Evolutionary conservation across 2,113 vertebrate genomes (phyloP), one percentile per base, ranked within the genome.

Genomic region (Aegithalos caudatus): DNA sequence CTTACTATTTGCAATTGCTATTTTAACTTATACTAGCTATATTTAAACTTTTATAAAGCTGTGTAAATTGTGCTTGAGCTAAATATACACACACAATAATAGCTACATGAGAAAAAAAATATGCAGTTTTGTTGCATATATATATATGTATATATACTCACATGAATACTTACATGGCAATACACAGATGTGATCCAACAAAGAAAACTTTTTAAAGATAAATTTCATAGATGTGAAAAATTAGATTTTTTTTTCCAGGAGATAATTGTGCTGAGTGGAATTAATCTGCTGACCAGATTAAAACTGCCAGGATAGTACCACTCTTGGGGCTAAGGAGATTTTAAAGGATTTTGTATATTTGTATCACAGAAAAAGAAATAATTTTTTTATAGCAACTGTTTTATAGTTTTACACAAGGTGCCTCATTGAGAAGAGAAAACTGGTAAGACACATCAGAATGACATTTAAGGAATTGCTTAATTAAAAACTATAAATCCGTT

Each of bases 71-170:
- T 4, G 1, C 11, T 64, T 73, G 25, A 64, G 64, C 15, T 56
- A 82, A 56, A 92, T 20, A 38, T 3, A 72, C n/a, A n/a, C 9
- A 22, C 4, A 51, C 19, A 47, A 24, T 60, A 35, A 58, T 37
- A 64, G 5, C 50, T 21, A 31, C 7, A 18, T 35, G 28, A 42
- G 24, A 83, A 50, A 76, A 76, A 1, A 8, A 3, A 17, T 4
- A 1, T 17, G 8, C 9, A 45, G 2, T n/a, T 27, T 38, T 8
- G 45, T 14, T 42, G 9, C 8, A 37, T 10, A 18, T 7, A 12
- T 7, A 12, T 3, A 14, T 33, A 14, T 37, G 24, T 27, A 22
- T 13, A 18, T 28, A 18, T 8, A 33, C 4, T 51, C 9, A 37
- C 19, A 38, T 15, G 54, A n/a, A 38, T 65, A 72, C 8, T 15